These are phyloP conservation scores for Diorhabda elongata DNA, from an alignment of 1,140 invertebrate species.

Conservation along the genomic window DNA sequence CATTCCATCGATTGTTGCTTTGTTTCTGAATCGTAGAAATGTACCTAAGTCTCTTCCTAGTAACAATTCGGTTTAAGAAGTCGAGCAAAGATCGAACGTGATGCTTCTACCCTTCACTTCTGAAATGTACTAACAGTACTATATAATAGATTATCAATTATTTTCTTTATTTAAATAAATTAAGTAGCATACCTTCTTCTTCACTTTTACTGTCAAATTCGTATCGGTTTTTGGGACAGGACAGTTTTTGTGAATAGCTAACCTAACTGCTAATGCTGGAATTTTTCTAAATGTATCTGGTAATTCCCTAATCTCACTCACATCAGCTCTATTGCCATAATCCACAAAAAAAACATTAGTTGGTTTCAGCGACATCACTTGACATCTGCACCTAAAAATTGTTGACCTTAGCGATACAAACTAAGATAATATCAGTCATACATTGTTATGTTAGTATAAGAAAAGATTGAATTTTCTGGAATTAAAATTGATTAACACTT, in stretches of 20 bases:
- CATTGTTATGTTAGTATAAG: too few relatives aligned
- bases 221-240: background rate
- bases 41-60: too few relatives aligned
- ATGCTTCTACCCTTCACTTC: too few relatives aligned
- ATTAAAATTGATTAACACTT: too few relatives aligned
- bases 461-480: too few relatives aligned
- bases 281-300: conserved; percentile 16
- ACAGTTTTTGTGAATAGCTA: conserved; percentile 6
- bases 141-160: conserved; percentile 7
- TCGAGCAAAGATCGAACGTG: too few relatives aligned
- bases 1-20: too few relatives aligned
- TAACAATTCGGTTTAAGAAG: too few relatives aligned
- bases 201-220: conserved; percentile 7
- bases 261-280: conserved; percentile 11
- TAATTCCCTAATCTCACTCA: conserved; percentile 10
- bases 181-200: conserved; percentile 11
- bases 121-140: too few relatives aligned
- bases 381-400: conserved; percentile 12
- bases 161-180: too few relatives aligned
- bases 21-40: too few relatives aligned
- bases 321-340: conserved; percentile 22
- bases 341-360: conserved; percentile 21
- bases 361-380: conserved; percentile 7
- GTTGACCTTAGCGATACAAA: background rate
- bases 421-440: too few relatives aligned